Evolutionary conservation across 2,113 vertebrate species (phyloP), one percentile per base, ranked within the genome.

Genomic region (Pardalotus punctatus): DNA sequence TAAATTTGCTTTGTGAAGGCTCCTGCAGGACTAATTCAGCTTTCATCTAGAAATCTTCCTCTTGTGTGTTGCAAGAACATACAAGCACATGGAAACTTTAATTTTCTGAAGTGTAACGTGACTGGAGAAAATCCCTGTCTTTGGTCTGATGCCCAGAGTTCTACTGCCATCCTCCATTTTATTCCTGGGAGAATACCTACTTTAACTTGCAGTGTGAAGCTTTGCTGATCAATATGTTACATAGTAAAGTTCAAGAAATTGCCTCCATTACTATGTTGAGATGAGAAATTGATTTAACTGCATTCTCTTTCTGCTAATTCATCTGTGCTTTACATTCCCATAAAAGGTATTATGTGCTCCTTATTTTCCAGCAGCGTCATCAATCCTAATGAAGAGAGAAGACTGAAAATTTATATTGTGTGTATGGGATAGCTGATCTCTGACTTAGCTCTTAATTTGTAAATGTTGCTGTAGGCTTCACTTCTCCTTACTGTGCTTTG

Each of bases 201-300:
- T 84, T 94, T 81, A 90, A 78, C 47, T 84, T 81, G 48, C 54
- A 60, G n/a, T 28, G 17, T 81, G 53, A 86, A 91, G 65, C 77
- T 91, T 57, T 91, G 73, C 64, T 94, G 91, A 94, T 97, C 95
- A 79, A 94, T 97, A 86, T 7, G 5, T 81, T 95, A 91, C 89
- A 43, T 64, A 89, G 94, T 94, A 86, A 94, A 95, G 91, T 94
- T 96, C 86, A 94, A 94, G 88, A 92, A 95, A 95, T 92, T 81
- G 93, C 77, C 94, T 95, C 89, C 89, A 94, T 96, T 97, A 93
- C 91, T 77, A 76, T 94, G 80, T 84, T 48, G 57, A 95, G 94
- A 96, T 95, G 95, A 96, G 80, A 95, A 97, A 97, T 96, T 95
- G 95, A 97, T 97, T 96, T 94, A 93, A 93, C 74, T 95, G 69